Base-by-base conservation (phyloP, 2,113 vertebrate species). In the Percina caprodes region DNA sequence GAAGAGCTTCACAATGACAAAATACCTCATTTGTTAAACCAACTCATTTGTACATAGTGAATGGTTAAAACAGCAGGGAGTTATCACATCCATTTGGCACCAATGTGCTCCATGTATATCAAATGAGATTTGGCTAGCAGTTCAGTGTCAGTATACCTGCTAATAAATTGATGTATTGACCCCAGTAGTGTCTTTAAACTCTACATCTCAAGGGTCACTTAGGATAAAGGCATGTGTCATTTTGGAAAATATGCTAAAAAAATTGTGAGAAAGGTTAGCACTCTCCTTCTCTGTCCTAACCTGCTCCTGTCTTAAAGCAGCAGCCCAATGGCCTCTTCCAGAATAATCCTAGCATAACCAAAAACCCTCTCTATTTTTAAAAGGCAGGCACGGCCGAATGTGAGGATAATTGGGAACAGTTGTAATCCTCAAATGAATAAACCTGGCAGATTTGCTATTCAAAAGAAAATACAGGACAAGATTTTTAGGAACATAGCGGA, bases 401-500 rank as follows among this genome's bases (percentile, higher is more conserved):
- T 46, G 59, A 77, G 66, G 78, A 80, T 84, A 84, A 89, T 66
- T 86, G 71, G 35, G 26, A 81, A 77, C 67, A 68, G 70, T 81
- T 86, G 77, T 79, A 85, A 86, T 82, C 65, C 62, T 46, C 70
- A 78, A 85, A 83, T 86, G 23, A 81, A 70, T 61, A 84, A 71
- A 86, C 81, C 63, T 8, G 8, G 45, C 77, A 76, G 75, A 76
- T 79, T 60, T 70, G 74, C 68, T 58, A 62, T 74, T 87, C 68
- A 62, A 55, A 72, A 23, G 15, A 65, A 85, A 68, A 63, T 59
- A 77, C 23, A 48, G 39, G 10, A 42, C 10, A 2, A 54, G 21
- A 30, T 6, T 69, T 77, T 74, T 15, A 35, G 70, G 69, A 74
- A 77, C 58, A 69, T 6, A 56, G 14, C n/a, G n/a, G 39, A 79